Evolutionary conservation across 2,113 vertebrate species (phyloP).

Genomic region (Glaucomys volans): DNA sequence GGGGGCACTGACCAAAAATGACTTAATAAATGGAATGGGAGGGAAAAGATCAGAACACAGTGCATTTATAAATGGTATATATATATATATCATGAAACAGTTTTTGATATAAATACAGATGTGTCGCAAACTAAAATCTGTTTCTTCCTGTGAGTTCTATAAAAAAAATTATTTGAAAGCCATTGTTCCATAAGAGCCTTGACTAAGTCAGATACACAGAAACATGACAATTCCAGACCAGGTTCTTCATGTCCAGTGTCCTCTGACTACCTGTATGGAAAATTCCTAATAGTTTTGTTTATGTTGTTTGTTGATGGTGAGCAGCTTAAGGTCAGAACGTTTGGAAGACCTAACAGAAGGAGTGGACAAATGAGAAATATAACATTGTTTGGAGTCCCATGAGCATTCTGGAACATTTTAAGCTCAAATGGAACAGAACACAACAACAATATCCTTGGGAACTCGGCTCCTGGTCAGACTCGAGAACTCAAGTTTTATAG

Average conservation of each 20-base stretch:
- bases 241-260: not conserved
- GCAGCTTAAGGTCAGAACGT: no score
- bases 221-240: not conserved
- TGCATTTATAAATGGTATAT: not conserved
- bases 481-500: no score
- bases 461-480: no score
- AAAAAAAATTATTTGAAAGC: not conserved
- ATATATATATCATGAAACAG: not conserved
- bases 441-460: no score
- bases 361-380: no score
- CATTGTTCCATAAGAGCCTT: not conserved
- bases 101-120: conserved; percentile 8
- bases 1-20: not conserved
- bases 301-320: no score
- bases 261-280: not conserved
- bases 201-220: not conserved
- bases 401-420: no score
- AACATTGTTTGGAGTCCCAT: no score
- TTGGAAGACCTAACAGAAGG: no score
- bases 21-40: not conserved
- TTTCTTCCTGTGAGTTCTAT: not conserved
- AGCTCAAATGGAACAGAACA: no score
- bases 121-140: not conserved
- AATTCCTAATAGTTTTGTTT: no score
- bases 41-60: not conserved